phyloP scores from a whole-genome alignment of 2,888 invertebrate species.

The Hetaerina titia region DNA sequence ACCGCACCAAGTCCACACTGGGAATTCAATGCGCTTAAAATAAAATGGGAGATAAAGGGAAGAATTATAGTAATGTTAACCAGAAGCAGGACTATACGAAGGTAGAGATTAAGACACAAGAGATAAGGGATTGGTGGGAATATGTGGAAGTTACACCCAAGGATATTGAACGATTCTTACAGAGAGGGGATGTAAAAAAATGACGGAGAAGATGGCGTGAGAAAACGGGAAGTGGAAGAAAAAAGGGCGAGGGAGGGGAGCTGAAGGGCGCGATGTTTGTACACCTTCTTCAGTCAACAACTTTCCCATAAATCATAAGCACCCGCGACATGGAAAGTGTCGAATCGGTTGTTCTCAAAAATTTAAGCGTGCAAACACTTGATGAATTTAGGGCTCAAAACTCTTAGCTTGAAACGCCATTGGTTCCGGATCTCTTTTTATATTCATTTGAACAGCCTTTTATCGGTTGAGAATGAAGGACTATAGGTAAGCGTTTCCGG shows the following conservation, averaged over 20 bases:
- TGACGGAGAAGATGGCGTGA: not conserved
- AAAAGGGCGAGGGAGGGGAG: not conserved
- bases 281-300: slow-evolving; percentile 15
- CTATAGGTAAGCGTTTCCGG: not conserved
- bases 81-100: too few species aligned
- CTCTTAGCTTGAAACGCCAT: not conserved
- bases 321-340: not conserved
- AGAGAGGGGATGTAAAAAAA: not conserved
- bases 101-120: too few species aligned
- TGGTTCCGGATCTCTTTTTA: not conserved
- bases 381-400: not conserved
- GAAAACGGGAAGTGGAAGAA: not conserved
- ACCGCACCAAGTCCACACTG: too few species aligned
- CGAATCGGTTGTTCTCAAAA: slow-evolving; percentile 55
- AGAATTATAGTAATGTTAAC: too few species aligned
- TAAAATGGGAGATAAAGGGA: too few species aligned
- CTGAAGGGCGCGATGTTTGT: not conserved
- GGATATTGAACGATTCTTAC: not conserved
- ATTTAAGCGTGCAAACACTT: slow-evolving; percentile 47
- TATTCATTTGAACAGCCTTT: not conserved
- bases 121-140: too few species aligned
- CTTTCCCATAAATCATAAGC: slow-evolving; percentile 16
- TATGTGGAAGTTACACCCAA: not conserved
- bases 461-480: not conserved
- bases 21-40: too few species aligned